Base-by-base conservation (phyloP, 1,140 invertebrate species). In the Lordiphosa mommai region DNA sequence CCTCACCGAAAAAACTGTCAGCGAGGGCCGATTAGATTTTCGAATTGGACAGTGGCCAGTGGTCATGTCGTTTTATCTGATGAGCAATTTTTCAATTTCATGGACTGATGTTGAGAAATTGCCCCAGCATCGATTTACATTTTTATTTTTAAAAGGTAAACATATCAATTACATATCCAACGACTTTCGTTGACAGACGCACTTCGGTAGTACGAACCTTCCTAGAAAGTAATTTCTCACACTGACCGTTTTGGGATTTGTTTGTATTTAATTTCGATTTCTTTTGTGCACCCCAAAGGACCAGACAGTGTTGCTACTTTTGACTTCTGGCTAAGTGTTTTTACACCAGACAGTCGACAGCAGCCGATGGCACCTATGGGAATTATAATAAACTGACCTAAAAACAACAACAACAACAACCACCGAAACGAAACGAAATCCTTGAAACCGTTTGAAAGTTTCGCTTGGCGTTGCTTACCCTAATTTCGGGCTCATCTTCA, bases 391-490 rank as follows among this genome's bases (percentile, higher is more conserved):
- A 82, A 71, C 60, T 61, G 74, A 79, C 61, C 60, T 80, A 61
- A 52, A 34, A 40, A 41, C 2, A 10, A 13, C 37, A 30, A 13
- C 12, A 30, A 48, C 7, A 23, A n/a, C n/a, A n/a, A n/a, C n/a
- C n/a, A n/a, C n/a, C n/a, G n/a, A 4, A 2, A 20, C 0, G 6
- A 8, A 27, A 13, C 61, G 48, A 72, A 80, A 74, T 82, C 76
- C 76, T 80, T 80, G 76, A 82, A 80, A 82, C 76, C 76, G 76
- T 80, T 80, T 80, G 76, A 80, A 82, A 80, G 76, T 80, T 80
- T 80, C 70, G 74, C 76, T 82, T 80, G 36, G 61, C 55, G 61
- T 61, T 64, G 60, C 61, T 77, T 82, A 82, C 76, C 76, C 76
- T 77, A 84, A 82, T 82, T 82, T 82, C 41, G 58, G 6, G 41